Conservation (phyloP, 1,140 invertebrate genomes). For the Ips typographus region DNA sequence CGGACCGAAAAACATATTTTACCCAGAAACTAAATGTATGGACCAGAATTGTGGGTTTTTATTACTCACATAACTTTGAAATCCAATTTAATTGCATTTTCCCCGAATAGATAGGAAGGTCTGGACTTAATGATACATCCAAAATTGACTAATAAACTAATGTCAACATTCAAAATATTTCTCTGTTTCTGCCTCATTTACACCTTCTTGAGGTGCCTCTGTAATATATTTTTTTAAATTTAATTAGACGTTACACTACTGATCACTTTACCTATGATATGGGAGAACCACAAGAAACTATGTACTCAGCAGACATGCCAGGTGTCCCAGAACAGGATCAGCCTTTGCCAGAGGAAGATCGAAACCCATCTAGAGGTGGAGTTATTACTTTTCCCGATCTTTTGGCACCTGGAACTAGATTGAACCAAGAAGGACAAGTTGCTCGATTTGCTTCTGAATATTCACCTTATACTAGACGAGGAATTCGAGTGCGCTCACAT, state of each 20-base stretch:
- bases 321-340: slow-evolving; percentile 19
- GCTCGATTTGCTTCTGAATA: slow-evolving; percentile 38
- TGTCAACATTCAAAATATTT: too few species aligned
- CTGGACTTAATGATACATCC: too few species aligned
- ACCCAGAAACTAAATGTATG: too few species aligned
- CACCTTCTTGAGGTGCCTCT: too few species aligned
- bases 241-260: slow-evolving; percentile 23
- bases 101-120: too few species aligned
- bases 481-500: slow-evolving; percentile 30
- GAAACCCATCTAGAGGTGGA: slow-evolving; percentile 33
- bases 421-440: slow-evolving; percentile 35
- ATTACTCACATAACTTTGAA: too few species aligned
- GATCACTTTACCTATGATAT: slow-evolving; percentile 32
- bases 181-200: too few species aligned
- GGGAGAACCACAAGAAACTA: slow-evolving; percentile 29
- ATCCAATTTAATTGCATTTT: too few species aligned
- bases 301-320: slow-evolving; percentile 26
- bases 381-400: slow-evolving; percentile 52
- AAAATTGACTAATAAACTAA: too few species aligned
- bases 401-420: slow-evolving; percentile 47
- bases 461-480: slow-evolving; percentile 31
- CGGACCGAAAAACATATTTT: too few species aligned
- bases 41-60: too few species aligned
- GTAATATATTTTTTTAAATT: too few species aligned
- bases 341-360: slow-evolving; percentile 7